phyloP scores from a whole-genome alignment of 2,113 vertebrate genomes.

The Chionis minor region DNA sequence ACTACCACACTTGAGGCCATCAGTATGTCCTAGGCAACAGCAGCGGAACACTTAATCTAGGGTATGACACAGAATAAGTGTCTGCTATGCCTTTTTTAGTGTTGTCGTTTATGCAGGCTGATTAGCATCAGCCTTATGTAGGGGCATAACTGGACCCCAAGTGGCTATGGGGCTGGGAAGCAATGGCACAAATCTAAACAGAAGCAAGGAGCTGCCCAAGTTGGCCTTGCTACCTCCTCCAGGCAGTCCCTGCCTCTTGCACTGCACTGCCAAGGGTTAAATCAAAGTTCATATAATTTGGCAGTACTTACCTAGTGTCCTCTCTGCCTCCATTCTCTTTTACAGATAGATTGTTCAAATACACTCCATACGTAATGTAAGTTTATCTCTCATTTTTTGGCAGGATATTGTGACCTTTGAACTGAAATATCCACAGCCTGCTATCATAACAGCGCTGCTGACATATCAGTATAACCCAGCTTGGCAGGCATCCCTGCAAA shows the following conservation, averaged over 20 bases:
- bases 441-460: conserved; percentile 29
- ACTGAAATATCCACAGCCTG: conserved; percentile 29
- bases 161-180: not conserved
- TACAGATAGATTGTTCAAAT: not conserved
- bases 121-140: not conserved
- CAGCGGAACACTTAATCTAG: not conserved
- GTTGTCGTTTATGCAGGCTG: accelerated
- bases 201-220: not conserved
- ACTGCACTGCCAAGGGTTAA: not conserved
- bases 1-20: not conserved
- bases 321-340: not conserved
- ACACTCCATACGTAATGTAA: not conserved
- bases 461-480: conserved; percentile 17
- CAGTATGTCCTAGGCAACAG: not conserved
- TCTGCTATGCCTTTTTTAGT: not conserved
- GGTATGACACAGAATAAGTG: not conserved
- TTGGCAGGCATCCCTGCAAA: conserved; percentile 33
- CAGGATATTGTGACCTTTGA: conserved; percentile 46
- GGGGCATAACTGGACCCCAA: not conserved
- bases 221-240: not conserved
- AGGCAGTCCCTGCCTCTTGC: not conserved
- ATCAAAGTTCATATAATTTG: not conserved
- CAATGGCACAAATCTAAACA: not conserved
- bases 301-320: not conserved
- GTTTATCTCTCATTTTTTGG: not conserved